These are phyloP conservation scores for Epinotia nisella DNA, from an alignment of 2,888 invertebrate genomes.

Conservation along the genomic window DNA sequence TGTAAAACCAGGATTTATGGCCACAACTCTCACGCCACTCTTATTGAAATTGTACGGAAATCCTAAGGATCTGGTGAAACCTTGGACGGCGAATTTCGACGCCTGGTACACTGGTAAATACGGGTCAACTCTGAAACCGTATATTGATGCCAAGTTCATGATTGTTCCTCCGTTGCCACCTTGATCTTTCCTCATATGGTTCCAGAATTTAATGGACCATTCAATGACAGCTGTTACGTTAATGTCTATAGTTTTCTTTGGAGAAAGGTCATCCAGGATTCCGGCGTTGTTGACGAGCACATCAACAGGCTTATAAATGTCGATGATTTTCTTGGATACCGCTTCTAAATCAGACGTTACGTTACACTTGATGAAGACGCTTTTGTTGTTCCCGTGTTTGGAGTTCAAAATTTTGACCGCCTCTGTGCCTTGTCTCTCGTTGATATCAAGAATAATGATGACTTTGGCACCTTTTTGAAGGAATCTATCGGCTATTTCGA, in stretches of 20 bases:
- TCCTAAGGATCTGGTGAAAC: slow-evolving; percentile 79
- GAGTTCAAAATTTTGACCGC: slow-evolving; percentile 69
- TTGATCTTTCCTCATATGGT: slow-evolving; percentile 84
- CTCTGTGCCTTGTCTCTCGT: slow-evolving; percentile 63
- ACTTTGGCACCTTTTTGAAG: slow-evolving; percentile 69
- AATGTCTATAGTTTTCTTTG: slow-evolving; percentile 62
- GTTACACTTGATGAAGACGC: slow-evolving; percentile 78
- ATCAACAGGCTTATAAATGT: slow-evolving; percentile 68
- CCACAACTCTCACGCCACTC: slow-evolving; percentile 81
- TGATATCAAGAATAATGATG: slow-evolving; percentile 60
- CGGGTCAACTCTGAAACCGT: slow-evolving; percentile 80
- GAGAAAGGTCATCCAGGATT: slow-evolving; percentile 57
- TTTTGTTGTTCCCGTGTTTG: slow-evolving; percentile 73
- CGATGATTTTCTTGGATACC: slow-evolving; percentile 62
- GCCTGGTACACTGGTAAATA: slow-evolving; percentile 85
- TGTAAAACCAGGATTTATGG: slow-evolving; percentile 83
- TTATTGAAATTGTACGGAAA: slow-evolving; percentile 71
- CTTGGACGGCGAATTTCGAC: slow-evolving; percentile 84
- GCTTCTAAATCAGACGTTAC: slow-evolving; percentile 76
- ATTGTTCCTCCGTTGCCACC: slow-evolving; percentile 86
- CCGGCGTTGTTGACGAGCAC: slow-evolving; percentile 78
- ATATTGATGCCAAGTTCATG: slow-evolving; percentile 87
- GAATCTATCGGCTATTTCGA: slow-evolving; percentile 71
- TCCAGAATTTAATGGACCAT: slow-evolving; percentile 82
- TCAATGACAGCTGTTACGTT: slow-evolving; percentile 66